A percentile compares a stretch with the other conserved stretches of the same genome.
phyloP scores from a whole-genome alignment of 2,888 invertebrate species.

The Ophraella communa region DNA sequence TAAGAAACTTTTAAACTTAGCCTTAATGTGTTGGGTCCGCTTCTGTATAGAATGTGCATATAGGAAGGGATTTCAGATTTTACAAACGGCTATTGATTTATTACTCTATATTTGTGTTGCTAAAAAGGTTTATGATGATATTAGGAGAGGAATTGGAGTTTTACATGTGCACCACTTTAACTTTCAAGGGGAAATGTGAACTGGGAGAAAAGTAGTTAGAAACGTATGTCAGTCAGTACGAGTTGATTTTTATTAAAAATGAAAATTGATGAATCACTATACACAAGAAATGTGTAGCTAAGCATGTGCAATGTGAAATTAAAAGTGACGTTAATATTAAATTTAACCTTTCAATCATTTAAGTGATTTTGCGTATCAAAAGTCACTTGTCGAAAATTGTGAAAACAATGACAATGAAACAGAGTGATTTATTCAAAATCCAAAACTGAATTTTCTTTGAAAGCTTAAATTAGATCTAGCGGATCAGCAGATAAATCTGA shows the following conservation, averaged over 20 bases:
- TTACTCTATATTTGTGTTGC: conserved; percentile 43
- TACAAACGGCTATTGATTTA: conserved; percentile 48
- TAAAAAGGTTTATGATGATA: conserved; percentile 43
- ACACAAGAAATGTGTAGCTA: too few species aligned
- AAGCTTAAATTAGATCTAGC: too few species aligned
- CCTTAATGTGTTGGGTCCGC: background rate
- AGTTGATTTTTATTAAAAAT: conserved; percentile 11
- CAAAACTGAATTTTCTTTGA: too few species aligned
- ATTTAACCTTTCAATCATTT: too few species aligned
- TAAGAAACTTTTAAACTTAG: background rate
- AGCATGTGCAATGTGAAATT: too few species aligned
- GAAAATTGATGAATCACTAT: conserved; percentile 10
- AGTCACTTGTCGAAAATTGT: too few species aligned
- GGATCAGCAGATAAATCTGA: too few species aligned
- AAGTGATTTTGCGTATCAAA: too few species aligned
- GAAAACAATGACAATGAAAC: too few species aligned
- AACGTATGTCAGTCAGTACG: background rate
- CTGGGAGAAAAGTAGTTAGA: background rate
- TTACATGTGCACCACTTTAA: conserved; percentile 36
- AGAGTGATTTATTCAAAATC: too few species aligned
- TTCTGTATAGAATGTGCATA: conserved; percentile 25
- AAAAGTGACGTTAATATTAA: too few species aligned
- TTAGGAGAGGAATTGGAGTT: conserved; percentile 37
- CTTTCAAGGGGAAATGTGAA: conserved; percentile 15
- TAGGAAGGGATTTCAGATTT: conserved; percentile 48